Conservation (phyloP, 2,888 invertebrate species). For the Drosophila atripex region DNA sequence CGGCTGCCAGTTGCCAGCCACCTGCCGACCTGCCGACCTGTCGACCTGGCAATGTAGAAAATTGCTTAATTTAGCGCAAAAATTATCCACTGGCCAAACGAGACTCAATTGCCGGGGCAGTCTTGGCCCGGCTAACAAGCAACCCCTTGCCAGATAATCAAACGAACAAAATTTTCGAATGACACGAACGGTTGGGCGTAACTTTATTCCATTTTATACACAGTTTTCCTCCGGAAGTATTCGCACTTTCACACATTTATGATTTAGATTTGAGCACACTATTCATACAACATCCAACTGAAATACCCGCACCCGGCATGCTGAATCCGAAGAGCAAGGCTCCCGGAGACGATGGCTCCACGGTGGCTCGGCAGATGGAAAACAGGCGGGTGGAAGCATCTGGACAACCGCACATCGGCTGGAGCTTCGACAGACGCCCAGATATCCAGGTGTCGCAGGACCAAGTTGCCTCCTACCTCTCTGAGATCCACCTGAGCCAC, state of each 20-base stretch:
- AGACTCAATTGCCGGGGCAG: slow-evolving; percentile 32
- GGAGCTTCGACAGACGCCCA: slow-evolving; percentile 32
- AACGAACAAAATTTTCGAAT: slow-evolving; percentile 10
- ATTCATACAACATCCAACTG: neutral
- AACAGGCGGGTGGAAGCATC: neutral
- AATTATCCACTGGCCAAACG: slow-evolving; percentile 56
- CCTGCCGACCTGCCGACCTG: slow-evolving; percentile 7
- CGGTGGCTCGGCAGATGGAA: neutral
- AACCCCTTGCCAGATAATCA: slow-evolving; percentile 30
- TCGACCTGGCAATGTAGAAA: slow-evolving; percentile 34
- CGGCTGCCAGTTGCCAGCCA: slow-evolving; percentile 49
- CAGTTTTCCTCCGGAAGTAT: slow-evolving; percentile 6
- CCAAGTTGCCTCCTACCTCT: slow-evolving; percentile 16
- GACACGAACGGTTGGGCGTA: slow-evolving; percentile 11
- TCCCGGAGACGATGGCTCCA: slow-evolving; percentile 3
- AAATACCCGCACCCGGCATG: slow-evolving; percentile 33
- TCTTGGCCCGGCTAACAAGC: slow-evolving; percentile 21
- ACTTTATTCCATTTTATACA: slow-evolving; percentile 15
- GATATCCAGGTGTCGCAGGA: neutral
- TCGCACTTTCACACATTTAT: slow-evolving; percentile 22
- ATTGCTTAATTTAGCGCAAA: slow-evolving; percentile 79
- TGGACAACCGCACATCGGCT: slow-evolving; percentile 34
- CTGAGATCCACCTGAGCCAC: slow-evolving; percentile 51
- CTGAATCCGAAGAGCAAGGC: slow-evolving; percentile 10
- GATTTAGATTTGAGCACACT: slow-evolving; percentile 5